Conservation (phyloP, 2,113 vertebrate genomes). For the Cisticola juncidis region DNA sequence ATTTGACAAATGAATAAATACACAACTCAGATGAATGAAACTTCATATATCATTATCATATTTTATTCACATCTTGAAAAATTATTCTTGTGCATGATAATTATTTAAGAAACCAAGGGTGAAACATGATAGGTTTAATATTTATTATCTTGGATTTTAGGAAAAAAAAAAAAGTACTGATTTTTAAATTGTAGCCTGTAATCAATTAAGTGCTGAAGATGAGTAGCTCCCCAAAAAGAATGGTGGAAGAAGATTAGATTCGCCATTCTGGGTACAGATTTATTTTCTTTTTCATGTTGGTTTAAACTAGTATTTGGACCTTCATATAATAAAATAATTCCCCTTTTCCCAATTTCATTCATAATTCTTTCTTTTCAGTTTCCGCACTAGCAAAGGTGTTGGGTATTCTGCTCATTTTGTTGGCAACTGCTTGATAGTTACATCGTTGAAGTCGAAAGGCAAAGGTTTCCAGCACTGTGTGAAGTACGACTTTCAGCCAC, state of each 20-base stretch:
- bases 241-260: neutral
- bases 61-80: neutral
- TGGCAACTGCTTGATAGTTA: constrained; percentile 95
- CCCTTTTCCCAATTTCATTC: neutral
- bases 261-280: neutral
- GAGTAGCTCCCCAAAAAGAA: neutral
- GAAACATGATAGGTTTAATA: neutral
- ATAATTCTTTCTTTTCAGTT: constrained; percentile 77
- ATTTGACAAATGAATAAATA: neutral
- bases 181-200: neutral
- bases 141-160: neutral
- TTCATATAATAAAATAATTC: neutral
- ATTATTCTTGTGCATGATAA: neutral
- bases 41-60: neutral
- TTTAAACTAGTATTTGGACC: neutral
- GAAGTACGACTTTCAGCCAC: constrained; percentile 96
- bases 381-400: constrained; percentile 96
- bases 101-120: neutral
- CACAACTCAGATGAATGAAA: neutral
- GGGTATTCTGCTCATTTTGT: constrained; percentile 98
- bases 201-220: neutral
- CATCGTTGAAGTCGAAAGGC: constrained; percentile 96
- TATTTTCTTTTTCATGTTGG: neutral
- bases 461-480: constrained; percentile 99
- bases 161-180: neutral